Base-by-base conservation (phyloP, 2,113 vertebrate species). In the Catharus bicknelli region DNA sequence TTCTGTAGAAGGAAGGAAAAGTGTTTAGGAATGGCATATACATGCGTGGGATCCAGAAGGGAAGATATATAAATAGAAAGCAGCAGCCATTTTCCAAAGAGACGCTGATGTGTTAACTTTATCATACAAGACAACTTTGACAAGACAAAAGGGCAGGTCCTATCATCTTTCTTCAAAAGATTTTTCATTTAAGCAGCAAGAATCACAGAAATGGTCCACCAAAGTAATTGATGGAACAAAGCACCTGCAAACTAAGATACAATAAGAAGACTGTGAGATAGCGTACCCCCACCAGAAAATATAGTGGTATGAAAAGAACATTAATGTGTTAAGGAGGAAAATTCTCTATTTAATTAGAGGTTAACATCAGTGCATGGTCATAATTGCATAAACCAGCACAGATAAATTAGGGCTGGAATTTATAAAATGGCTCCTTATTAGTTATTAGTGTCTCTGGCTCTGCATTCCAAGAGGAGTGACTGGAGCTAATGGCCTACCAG, bases 81-180 rank as follows among this genome's bases (percentile, higher is more conserved):
- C 26, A 69, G 36, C 42, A 50, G 16, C 19, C 2, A 13, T 67
- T 90, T 93, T 38, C 32, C 7, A 40, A 81, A 91, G 21, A n/a
- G 16, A 16, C 16, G 32, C 4, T 0, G 0, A 36, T 48, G 2
- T 53, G 14, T 58, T 62, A 22, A 66, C 11, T 7, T 57, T 27
- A 50, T 77, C 40, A 32, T n/a, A 54, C 2, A 36, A 70, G 26
- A 50, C 0, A 3, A 22, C 10, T 10, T 25, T 55, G 14, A 25
- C 8, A 67, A 88, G 14, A 25, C 9, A 70, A 90, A 87, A 72
- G 20, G 1, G 7, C 47, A 34, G 26, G 22, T 63, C 13, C 4
- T 75, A 42, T 26, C 16, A 58, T 3, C 4, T 72, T 47, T 58
- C 51, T 84, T 58, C 29, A 81, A 58, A 86, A 80, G 32, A 5